Conservation (phyloP, 1,140 invertebrate species). For the Drosophila aff. region DNA sequence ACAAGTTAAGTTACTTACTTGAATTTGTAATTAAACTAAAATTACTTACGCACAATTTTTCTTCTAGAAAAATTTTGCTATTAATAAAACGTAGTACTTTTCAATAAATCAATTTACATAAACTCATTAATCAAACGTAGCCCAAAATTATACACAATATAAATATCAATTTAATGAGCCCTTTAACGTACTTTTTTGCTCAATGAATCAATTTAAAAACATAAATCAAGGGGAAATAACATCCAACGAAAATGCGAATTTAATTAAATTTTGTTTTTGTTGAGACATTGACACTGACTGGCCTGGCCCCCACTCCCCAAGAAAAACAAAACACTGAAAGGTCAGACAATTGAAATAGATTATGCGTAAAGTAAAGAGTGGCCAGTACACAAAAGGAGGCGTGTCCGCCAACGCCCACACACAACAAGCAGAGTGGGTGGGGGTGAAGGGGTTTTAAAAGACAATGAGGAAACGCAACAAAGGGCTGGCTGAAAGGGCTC, state of each 20-base stretch:
- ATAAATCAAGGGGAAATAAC: not conserved
- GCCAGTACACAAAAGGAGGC: constrained; percentile 21
- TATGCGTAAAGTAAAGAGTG: constrained; percentile 29
- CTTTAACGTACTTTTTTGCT: not conserved
- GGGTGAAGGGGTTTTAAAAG: not conserved
- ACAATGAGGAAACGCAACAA: constrained; percentile 50
- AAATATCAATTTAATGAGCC: constrained; percentile 14
- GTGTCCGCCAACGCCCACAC: constrained; percentile 36
- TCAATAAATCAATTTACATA: constrained; percentile 1
- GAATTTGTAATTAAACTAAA: too few relatives aligned
- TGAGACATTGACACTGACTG: constrained; percentile 7
- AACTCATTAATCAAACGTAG: not conserved
- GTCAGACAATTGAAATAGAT: constrained; percentile 37
- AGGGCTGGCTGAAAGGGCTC: constrained; percentile 40
- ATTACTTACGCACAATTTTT: too few relatives aligned
- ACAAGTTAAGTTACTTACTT: too few relatives aligned
- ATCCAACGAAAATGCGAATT: not conserved
- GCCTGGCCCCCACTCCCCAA: not conserved
- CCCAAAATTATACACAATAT: not conserved
- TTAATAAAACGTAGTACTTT: too few relatives aligned
- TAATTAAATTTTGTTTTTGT: constrained; percentile 35
- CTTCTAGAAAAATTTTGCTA: too few relatives aligned
- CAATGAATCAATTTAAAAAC: constrained; percentile 1
- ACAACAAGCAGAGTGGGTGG: not conserved
- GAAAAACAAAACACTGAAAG: constrained; percentile 1